Conservation (phyloP, 2,797 vertebrate species). For the Pantherophis vulpinus region DNA sequence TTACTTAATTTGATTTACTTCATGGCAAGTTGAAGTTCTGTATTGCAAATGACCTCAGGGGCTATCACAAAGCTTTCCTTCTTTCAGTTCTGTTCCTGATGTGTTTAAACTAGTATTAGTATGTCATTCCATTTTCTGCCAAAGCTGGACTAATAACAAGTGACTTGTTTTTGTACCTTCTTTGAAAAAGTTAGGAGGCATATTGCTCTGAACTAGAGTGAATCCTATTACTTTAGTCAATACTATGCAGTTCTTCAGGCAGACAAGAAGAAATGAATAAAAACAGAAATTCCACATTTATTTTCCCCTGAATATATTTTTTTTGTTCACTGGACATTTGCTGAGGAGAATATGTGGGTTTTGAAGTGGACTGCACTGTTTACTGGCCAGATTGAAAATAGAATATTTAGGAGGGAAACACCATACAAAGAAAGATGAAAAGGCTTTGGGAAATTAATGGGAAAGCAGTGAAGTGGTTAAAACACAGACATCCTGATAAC, state of each 20-base stretch:
- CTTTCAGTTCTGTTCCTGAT: background rate
- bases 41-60: background rate
- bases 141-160: background rate
- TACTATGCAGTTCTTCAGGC: background rate
- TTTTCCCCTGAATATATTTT: background rate
- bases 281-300: slow-evolving; percentile 7
- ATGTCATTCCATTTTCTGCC: slow-evolving; percentile 4
- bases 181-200: background rate
- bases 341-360: background rate
- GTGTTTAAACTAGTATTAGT: background rate
- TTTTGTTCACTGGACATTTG: slow-evolving; percentile 3
- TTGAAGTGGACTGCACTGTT: background rate
- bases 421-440: slow-evolving; percentile 23
- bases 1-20: background rate
- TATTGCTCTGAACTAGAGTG: background rate
- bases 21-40: background rate
- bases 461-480: background rate
- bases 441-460: background rate
- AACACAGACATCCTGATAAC: slow-evolving; percentile 1
- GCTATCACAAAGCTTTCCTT: background rate
- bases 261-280: background rate
- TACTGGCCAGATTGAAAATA: slow-evolving; percentile 14
- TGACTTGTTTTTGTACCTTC: background rate
- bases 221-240: background rate
- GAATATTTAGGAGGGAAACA: background rate